Evolutionary conservation across 2,113 vertebrate genomes (phyloP).

Genomic region (Tylochromis polylepis): DNA sequence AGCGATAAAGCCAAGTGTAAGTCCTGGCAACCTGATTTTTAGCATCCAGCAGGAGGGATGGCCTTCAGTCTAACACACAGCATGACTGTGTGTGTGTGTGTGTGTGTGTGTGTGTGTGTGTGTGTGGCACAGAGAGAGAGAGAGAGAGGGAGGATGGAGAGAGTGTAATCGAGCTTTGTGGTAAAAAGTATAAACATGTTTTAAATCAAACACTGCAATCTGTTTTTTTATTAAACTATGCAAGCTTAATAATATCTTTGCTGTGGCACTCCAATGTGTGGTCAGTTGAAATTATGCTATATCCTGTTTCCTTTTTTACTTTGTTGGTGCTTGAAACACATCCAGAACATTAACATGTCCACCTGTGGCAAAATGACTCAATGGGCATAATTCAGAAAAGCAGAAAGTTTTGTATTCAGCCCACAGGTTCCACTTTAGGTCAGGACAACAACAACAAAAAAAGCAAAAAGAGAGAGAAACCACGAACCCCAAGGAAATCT

Average conservation of each 20-base stretch:
- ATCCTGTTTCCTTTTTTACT: background rate
- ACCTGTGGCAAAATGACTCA: background rate
- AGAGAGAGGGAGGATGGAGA: background rate
- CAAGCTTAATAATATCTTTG: background rate
- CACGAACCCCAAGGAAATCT: background rate
- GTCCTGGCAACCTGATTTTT: slow-evolving; percentile 15
- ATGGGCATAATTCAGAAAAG: fast-evolving
- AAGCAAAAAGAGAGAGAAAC: background rate
- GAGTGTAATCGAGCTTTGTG: background rate
- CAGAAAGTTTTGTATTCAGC: fast-evolving
- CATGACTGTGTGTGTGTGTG: background rate
- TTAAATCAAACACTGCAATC: background rate
- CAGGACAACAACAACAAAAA: background rate
- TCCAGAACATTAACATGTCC: fast-evolving
- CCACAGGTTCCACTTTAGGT: background rate
- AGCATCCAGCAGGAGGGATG: slow-evolving; percentile 24
- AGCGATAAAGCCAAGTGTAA: background rate
- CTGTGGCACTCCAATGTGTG: background rate
- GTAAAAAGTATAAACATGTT: background rate
- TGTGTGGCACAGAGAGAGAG: fast-evolving
- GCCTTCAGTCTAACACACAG: slow-evolving; percentile 33
- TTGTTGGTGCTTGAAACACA: background rate
- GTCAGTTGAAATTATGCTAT: background rate
- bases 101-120: background rate
- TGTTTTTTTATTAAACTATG: background rate